Evolutionary conservation across 2,113 vertebrate genomes (phyloP).

Genomic region (Willisornis vidua): DNA sequence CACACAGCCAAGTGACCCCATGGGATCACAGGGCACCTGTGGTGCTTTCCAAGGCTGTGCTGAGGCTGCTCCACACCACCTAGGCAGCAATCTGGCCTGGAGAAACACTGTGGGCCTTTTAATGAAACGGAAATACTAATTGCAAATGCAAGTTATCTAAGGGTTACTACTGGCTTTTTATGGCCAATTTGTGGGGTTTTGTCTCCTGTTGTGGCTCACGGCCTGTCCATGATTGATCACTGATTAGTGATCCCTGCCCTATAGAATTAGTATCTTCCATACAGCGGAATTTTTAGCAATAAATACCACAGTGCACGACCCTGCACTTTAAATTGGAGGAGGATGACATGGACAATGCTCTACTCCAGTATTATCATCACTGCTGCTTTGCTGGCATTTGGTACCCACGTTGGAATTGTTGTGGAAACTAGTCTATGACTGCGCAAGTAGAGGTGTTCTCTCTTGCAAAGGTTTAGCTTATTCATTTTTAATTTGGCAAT

Average conservation of each 20-base stretch:
- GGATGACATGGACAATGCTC: not conserved
- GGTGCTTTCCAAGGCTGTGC: not conserved
- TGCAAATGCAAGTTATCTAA: not conserved
- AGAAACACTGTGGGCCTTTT: not conserved
- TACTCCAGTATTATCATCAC: not conserved
- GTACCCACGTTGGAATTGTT: not conserved
- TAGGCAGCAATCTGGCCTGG: not conserved
- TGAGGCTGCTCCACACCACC: not conserved
- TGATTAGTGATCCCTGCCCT: not conserved
- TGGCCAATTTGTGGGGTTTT: not conserved
- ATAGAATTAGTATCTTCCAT: not conserved
- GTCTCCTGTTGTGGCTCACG: not conserved
- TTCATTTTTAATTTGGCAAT: not conserved
- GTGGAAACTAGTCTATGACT: not conserved
- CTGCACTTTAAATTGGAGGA: not conserved
- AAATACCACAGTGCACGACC: not conserved
- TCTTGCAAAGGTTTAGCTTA: not conserved
- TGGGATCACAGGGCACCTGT: accelerated
- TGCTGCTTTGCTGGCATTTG: not conserved
- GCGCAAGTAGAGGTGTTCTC: not conserved
- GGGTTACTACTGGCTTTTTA: not conserved
- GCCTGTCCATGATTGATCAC: not conserved
- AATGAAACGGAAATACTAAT: not conserved
- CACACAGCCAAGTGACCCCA: not conserved
- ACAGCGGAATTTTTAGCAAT: not conserved